Conservation (phyloP, 2,888 invertebrate genomes). For the Odontomyia ornata region DNA sequence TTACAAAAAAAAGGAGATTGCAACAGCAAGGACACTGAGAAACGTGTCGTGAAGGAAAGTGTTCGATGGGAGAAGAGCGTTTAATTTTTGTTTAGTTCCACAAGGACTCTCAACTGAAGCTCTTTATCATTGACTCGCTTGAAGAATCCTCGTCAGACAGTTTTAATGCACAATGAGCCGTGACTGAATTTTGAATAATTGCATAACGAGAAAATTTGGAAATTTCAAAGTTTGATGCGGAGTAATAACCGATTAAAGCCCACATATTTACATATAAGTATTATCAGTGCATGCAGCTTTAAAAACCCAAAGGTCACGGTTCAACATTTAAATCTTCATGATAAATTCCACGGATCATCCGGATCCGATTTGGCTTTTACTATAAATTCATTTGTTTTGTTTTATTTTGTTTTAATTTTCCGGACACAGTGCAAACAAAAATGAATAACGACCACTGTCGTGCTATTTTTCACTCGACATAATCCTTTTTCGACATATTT, state of each 20-base stretch:
- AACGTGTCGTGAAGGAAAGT: background rate
- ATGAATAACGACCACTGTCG: conserved; percentile 22
- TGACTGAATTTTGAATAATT: conserved; percentile 25
- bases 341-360: background rate
- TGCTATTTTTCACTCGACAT: conserved; percentile 48
- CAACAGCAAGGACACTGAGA: background rate
- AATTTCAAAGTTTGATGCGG: no score
- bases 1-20: background rate
- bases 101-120: conserved; percentile 1
- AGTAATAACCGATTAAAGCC: no score
- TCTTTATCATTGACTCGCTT: background rate
- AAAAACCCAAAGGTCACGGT: no score
- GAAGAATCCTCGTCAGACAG: background rate
- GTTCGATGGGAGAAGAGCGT: background rate
- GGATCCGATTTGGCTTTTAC: background rate
- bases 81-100: conserved; percentile 40
- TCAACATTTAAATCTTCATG: no score
- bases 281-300: no score
- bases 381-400: background rate
- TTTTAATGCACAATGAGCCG: conserved; percentile 6
- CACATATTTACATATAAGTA: no score
- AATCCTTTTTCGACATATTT: conserved; percentile 51
- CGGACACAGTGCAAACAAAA: background rate
- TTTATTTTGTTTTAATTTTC: background rate
- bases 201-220: background rate